These are phyloP conservation scores for Clusia tigrina DNA, from an alignment of 2,888 invertebrate genomes.

Conservation along the genomic window DNA sequence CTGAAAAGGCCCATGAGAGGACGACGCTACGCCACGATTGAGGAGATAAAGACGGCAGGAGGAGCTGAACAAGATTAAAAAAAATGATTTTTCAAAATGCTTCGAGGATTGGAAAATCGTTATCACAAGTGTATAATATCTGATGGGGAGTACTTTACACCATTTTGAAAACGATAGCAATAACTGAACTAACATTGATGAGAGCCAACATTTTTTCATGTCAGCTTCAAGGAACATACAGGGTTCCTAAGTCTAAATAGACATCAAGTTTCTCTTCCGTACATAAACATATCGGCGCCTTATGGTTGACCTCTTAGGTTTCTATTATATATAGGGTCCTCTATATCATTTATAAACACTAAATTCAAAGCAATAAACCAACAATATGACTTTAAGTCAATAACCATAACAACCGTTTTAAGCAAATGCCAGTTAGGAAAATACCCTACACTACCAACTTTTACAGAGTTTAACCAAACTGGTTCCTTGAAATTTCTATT, in stretches of 20 bases:
- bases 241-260: neutral
- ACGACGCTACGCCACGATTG: too few relatives aligned
- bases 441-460: slow-evolving; percentile 13
- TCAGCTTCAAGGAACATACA: neutral
- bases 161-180: too few relatives aligned
- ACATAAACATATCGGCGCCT: neutral
- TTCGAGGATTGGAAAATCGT: too few relatives aligned
- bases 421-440: slow-evolving; percentile 12
- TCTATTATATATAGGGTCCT: neutral
- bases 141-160: too few relatives aligned
- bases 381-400: slow-evolving; percentile 3
- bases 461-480: slow-evolving; percentile 16
- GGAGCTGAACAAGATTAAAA: too few relatives aligned
- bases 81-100: too few relatives aligned
- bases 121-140: too few relatives aligned
- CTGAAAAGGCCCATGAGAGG: too few relatives aligned
- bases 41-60: too few relatives aligned
- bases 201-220: neutral
- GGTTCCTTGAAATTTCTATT: slow-evolving; percentile 9
- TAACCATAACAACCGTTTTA: slow-evolving; percentile 16
- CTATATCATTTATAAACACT: neutral
- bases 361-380: slow-evolving; percentile 2
- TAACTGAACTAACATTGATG: neutral
- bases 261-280: neutral
- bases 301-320: neutral